Evolutionary conservation across 1,140 invertebrate species (phyloP).

Genomic region (Macrosteles quadrilineatus): DNA sequence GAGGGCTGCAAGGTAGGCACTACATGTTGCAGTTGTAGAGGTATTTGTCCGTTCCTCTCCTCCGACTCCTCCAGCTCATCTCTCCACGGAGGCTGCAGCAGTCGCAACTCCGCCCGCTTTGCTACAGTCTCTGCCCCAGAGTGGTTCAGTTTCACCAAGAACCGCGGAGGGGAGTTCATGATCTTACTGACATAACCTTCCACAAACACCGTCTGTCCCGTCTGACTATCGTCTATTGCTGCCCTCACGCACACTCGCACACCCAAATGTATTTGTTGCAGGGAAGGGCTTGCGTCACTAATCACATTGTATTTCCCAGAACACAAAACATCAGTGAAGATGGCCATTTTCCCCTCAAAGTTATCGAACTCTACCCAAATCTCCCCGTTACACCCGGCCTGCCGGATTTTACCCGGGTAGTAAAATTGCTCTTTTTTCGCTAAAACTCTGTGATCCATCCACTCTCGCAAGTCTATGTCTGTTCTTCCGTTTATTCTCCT

Average conservation of each 20-base stretch:
- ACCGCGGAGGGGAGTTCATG: conserved; percentile 69
- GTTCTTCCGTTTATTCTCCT: conserved; percentile 24
- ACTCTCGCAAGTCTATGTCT: conserved; percentile 81
- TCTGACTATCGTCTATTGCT: conserved; percentile 36
- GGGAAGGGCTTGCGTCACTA: conserved; percentile 87
- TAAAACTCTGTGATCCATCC: conserved; percentile 86
- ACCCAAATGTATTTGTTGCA: conserved; percentile 69
- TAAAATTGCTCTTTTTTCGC: conserved; percentile 81
- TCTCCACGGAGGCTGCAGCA: conserved; percentile 91
- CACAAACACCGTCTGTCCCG: conserved; percentile 62
- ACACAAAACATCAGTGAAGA: conserved; percentile 53
- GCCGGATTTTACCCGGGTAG: conserved; percentile 75
- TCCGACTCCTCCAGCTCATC: conserved; percentile 83
- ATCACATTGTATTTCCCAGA: conserved; percentile 85
- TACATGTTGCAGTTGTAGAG: conserved; percentile 41
- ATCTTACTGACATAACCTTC: conserved; percentile 81
- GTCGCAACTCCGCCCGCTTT: conserved; percentile 83
- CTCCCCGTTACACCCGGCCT: conserved; percentile 58
- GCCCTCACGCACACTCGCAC: conserved; percentile 64
- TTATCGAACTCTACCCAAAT: conserved; percentile 75
- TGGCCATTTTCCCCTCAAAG: conserved; percentile 60
- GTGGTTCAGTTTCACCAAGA: conserved; percentile 67
- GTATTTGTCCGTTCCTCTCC: conserved; percentile 35
- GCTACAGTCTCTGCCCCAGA: conserved; percentile 59
- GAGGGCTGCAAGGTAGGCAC: conserved; percentile 39